A percentile compares a stretch with the other conserved stretches of the same genome.
phyloP scores from a whole-genome alignment of 2,797 vertebrate species.

The Tauraco hartlaubi region DNA sequence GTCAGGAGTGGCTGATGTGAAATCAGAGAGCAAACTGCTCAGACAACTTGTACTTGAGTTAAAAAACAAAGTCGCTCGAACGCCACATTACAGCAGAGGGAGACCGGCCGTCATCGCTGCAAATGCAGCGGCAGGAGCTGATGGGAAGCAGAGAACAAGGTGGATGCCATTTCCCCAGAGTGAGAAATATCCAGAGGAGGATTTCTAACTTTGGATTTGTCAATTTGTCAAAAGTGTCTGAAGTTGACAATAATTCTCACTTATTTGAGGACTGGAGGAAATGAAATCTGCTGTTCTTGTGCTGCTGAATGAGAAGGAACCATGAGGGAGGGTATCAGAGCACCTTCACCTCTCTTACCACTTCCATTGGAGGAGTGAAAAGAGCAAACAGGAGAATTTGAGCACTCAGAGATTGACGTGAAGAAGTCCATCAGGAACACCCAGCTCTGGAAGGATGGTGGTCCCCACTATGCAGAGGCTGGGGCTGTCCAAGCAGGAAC shows the following conservation, averaged over 20 bases:
- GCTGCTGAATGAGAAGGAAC: background rate
- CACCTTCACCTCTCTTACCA: background rate
- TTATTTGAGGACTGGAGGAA: background rate
- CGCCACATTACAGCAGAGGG: background rate
- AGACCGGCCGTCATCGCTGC: background rate
- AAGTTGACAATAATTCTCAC: background rate
- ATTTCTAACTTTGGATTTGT: background rate
- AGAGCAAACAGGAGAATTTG: background rate
- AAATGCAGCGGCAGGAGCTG: background rate
- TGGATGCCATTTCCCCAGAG: background rate
- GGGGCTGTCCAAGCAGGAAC: background rate
- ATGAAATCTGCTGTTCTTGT: background rate
- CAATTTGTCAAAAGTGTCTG: background rate
- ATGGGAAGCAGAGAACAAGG: background rate
- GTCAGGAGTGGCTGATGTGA: background rate
- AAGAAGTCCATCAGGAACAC: background rate
- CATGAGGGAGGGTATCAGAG: background rate
- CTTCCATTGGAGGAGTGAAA: background rate
- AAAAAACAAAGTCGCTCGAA: background rate
- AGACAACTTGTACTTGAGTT: background rate
- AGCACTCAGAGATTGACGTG: fast-evolving
- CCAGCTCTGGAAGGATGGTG: background rate
- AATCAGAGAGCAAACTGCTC: background rate
- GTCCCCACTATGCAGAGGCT: fast-evolving
- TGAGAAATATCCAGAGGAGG: background rate